Evolutionary conservation across 92 coral and sea anemone genomes (phyloP), one percentile per base, ranked within the genome.

Genomic region (Palythoa grandiflora): DNA sequence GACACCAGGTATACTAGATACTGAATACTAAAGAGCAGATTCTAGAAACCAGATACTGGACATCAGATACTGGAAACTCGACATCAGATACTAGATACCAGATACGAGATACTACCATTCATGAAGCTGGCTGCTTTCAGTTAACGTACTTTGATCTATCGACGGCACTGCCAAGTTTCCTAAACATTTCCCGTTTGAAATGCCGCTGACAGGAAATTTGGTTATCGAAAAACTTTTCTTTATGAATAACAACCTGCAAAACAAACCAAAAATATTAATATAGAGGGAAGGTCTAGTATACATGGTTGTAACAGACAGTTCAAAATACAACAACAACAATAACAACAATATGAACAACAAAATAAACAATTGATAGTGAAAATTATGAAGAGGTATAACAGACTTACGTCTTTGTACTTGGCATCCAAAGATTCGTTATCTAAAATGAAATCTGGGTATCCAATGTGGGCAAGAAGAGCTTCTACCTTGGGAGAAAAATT

Each of bases 141-240:
- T 15, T 16, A 53, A 54, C 99, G 87, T 89, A 96, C 99, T 89
- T 94, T 79, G 91, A 39, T 88, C 90, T 94, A 85, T 93, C 97
- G 48, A 95, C 96, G 1, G 91, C 88, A 17, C 85, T 79, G 73
- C 89, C 91, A 14, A 92, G 91, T 38, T 85, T 93, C 6, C 84
- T 85, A 73, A 93, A 92, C 78, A 72, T 79, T 55, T 84, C 63
- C 38, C 86, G 65, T 60, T 87, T 87, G 36, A 75, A 53, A 36
- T 73, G 52, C 87, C 55, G 89, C 20, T 84, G 85, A n/a, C 84
- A 71, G 48, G 72, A 60, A 13, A 91, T 38, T 74, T 88, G 87
- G 76, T 91, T 91, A 70, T 88, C 74, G 36, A 91, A 91, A 51
- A 88, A 91, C 61, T 78, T 85, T 66, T 89, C 84, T 15, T 71